Base-by-base conservation (phyloP, 2,888 invertebrate species). In the Chrysomela aeneicollis region DNA sequence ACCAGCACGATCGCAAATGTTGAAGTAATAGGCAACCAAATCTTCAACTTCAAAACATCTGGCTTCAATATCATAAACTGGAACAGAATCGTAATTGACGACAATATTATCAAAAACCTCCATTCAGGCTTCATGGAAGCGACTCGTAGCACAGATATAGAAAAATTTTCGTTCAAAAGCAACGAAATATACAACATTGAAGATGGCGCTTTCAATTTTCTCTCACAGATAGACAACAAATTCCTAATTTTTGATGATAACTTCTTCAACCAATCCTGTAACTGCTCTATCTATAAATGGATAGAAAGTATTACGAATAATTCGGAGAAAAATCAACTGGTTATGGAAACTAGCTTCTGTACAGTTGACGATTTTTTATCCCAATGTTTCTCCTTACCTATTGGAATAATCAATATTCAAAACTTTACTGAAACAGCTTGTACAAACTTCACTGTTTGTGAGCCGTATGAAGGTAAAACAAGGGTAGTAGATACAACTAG, bases 41-140 rank as follows among this genome's bases (percentile, higher is more conserved):
- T 92, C 72, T 83, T 85, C 59, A 82, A 81, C 52, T 84, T 92
- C 42, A 84, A 84, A 60, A 82, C 85, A 9, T 84, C 83, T 61
- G 89, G 89, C n/a, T 86, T 92, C 61, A 84, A 85, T 21, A 80
- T 92, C n/a, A 85, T 86, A 37, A 86, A 88, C 8, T 91, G 90
- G 88, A 90, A 88, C 76, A 85, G 83, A 72, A 83, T 92, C 26
- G 79, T 82, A 52, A 86, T 92, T 73, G 87, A 88, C 70, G 84
- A 87, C 73, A 92, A 91, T 77, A 85, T 87, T 9, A 91, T 92
- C 77, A 85, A 86, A 55, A 82, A 83, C 47, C 79, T 91, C 19
- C 85, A 74, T 42, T 47, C 65, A 79, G 73, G 83, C 73, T 75
- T 85, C 75, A 75, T 82, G 18, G 78, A 82, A 12, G 80, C 82